A percentile compares a stretch with the other conserved stretches of the same genome.
phyloP scores from a whole-genome alignment of 2,797 vertebrate genomes.

The Neopelma chrysocephalum region DNA sequence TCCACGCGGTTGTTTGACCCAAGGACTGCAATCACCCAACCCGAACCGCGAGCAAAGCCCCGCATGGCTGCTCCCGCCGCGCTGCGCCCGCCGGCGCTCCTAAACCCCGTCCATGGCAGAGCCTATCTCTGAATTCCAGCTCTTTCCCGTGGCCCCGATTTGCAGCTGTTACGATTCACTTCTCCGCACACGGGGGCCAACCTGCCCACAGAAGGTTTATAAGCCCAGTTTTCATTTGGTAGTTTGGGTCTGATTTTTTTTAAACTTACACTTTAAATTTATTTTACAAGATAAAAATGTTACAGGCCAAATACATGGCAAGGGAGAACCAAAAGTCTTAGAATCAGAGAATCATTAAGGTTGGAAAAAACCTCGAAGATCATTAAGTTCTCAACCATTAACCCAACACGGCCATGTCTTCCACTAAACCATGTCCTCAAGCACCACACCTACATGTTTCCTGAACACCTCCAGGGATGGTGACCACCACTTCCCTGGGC shows the following conservation, averaged over 20 bases:
- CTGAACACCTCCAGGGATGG: not conserved
- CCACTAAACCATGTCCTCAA: not conserved
- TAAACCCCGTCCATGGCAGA: not conserved
- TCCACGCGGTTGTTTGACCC: fast-evolving
- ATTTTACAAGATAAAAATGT: not conserved
- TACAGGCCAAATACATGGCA: not conserved
- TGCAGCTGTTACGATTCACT: fast-evolving
- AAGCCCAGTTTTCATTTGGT: not conserved
- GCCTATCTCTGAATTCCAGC: not conserved
- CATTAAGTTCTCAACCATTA: not conserved
- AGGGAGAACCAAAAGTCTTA: not conserved
- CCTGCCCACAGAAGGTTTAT: not conserved
- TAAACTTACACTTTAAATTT: not conserved
- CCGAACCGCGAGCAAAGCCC: fast-evolving
- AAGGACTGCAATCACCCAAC: not conserved
- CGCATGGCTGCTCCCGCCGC: fast-evolving
- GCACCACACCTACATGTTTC: not conserved
- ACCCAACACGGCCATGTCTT: not conserved
- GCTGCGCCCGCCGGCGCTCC: not conserved
- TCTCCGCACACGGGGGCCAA: fast-evolving
- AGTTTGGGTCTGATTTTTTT: not conserved
- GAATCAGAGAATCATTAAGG: not conserved
- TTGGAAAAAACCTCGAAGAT: not conserved
- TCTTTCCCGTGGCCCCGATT: fast-evolving
- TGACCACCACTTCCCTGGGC: not conserved